These are phyloP conservation scores for Drosophila maculinotata DNA, from an alignment of 2,888 invertebrate species.

Conservation along the genomic window DNA sequence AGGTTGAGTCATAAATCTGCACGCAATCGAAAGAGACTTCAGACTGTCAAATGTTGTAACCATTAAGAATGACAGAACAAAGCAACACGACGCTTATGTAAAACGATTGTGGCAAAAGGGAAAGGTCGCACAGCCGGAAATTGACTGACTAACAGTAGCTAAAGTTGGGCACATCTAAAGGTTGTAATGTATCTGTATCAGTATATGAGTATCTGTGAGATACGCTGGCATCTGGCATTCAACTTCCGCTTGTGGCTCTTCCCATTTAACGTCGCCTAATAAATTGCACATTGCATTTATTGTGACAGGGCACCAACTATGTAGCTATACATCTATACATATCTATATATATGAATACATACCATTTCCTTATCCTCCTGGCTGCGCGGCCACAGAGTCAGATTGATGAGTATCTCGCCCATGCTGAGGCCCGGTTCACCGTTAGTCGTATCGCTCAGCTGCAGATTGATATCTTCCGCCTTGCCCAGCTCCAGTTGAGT, in stretches of 20 bases:
- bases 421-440: constrained; percentile 87
- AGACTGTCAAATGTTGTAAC: constrained; percentile 5
- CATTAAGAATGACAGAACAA: constrained; percentile 35
- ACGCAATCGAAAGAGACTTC: constrained; percentile 24
- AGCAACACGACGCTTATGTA: constrained; percentile 20
- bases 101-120: constrained; percentile 26
- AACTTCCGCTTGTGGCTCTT: constrained; percentile 27
- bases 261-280: constrained; percentile 23
- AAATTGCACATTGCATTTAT: constrained; percentile 28
- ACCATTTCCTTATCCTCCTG: constrained; percentile 98
- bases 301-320: constrained; percentile 15
- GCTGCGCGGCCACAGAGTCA: constrained; percentile 95
- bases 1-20: constrained; percentile 40
- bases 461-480: constrained; percentile 91
- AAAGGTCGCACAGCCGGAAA: constrained; percentile 34
- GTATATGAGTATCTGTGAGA: constrained; percentile 12
- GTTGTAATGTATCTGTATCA: neutral
- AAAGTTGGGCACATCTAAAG: constrained; percentile 1
- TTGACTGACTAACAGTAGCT: constrained; percentile 11
- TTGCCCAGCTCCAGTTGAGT: constrained; percentile 92
- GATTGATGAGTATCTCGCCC: constrained; percentile 93
- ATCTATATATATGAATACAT: too few species aligned
- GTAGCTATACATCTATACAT: neutral
- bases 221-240: constrained; percentile 21
- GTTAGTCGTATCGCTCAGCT: constrained; percentile 90